Conservation (phyloP, 1,140 invertebrate species). For the Leptoteleia sp. region DNA sequence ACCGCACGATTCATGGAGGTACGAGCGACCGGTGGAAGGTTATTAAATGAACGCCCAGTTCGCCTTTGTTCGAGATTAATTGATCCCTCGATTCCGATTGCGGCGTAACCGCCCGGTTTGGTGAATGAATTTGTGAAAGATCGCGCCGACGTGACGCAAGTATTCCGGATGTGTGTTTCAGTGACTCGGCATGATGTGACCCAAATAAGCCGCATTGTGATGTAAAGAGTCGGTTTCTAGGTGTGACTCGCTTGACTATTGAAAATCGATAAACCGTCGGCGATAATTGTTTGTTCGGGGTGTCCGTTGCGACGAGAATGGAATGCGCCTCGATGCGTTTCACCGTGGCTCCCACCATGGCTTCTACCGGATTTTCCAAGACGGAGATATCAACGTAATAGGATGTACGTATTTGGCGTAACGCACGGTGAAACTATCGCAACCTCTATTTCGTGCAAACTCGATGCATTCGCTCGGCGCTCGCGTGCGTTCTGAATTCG, state of each 20-base stretch:
- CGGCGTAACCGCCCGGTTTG: constrained; percentile 14
- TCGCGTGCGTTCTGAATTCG: constrained; percentile 43
- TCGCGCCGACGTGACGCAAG: constrained; percentile 18
- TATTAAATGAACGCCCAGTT: not conserved
- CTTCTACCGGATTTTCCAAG: constrained; percentile 19
- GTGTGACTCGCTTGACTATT: constrained; percentile 42
- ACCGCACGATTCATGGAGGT: constrained; percentile 2
- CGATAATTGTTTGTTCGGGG: constrained; percentile 16
- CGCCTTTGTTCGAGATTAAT: constrained; percentile 26
- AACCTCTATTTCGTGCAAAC: constrained; percentile 40
- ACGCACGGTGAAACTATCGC: constrained; percentile 55
- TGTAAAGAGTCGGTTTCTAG: constrained; percentile 50
- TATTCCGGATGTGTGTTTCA: constrained; percentile 48
- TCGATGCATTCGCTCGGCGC: constrained; percentile 23
- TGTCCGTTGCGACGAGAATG: not conserved
- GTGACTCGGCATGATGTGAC: constrained; percentile 48
- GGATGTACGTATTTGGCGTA: constrained; percentile 58
- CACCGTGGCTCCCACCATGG: too few relatives aligned
- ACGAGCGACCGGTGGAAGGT: constrained; percentile 1
- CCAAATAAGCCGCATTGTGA: constrained; percentile 49
- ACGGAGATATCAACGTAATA: constrained; percentile 37
- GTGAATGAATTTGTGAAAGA: constrained; percentile 37
- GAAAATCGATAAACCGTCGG: constrained; percentile 26
- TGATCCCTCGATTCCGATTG: constrained; percentile 2
- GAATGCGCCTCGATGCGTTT: constrained; percentile 8